Conservation (phyloP, 2,113 vertebrate genomes). For the Mixornis gularis region DNA sequence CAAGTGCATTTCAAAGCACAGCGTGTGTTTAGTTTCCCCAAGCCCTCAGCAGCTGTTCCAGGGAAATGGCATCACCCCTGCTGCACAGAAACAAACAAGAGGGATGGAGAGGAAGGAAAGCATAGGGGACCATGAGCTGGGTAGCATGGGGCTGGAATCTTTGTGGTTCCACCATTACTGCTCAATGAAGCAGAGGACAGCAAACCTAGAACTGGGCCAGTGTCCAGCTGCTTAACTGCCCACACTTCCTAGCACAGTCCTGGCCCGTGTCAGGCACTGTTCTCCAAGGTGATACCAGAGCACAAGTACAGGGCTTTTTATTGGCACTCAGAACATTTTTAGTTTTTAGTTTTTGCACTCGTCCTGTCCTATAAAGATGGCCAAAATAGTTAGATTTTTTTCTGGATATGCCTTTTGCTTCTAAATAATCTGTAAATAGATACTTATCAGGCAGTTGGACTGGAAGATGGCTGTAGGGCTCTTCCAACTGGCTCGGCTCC, state of each 20-base stretch:
- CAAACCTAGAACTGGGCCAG: neutral
- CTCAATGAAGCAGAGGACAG: neutral
- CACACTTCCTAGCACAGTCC: neutral
- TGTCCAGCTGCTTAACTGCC: neutral
- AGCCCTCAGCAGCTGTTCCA: neutral
- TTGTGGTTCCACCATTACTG: neutral
- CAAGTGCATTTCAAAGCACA: neutral
- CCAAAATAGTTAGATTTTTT: neutral
- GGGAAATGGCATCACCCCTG: neutral
- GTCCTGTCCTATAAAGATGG: neutral
- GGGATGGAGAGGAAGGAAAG: neutral
- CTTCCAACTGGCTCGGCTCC: neutral
- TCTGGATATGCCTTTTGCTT: neutral
- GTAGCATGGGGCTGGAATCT: neutral
- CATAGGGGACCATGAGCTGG: neutral
- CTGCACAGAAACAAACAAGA: fast-evolving
- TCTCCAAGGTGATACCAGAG: neutral
- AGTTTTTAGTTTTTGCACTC: neutral
- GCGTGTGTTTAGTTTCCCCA: neutral
- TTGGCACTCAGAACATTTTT: neutral
- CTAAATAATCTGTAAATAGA: neutral
- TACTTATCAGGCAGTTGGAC: neutral
- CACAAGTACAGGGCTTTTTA: neutral
- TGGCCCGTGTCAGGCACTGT: neutral
- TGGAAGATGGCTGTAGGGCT: neutral